phyloP scores from a whole-genome alignment of 2,888 invertebrate genomes.

The Amorpha juglandis region DNA sequence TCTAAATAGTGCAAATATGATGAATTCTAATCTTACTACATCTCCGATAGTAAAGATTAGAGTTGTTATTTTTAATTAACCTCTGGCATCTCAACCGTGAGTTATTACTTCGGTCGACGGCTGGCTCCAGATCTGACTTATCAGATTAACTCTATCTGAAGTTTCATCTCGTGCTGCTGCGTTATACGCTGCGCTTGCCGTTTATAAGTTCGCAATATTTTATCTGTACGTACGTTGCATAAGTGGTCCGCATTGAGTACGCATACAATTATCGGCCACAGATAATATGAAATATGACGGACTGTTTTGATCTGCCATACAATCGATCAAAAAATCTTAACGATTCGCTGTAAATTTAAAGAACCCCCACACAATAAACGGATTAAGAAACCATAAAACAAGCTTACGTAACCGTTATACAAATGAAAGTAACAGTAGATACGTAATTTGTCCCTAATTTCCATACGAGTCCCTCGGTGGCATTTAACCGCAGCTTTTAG shows the following conservation, averaged over 20 bases:
- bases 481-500: constrained; percentile 73
- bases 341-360: constrained; percentile 56
- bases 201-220: constrained; percentile 80
- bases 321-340: constrained; percentile 48
- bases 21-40: constrained; percentile 68
- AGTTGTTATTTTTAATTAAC: constrained; percentile 84
- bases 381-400: constrained; percentile 70
- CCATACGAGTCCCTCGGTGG: constrained; percentile 73
- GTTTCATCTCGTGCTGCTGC: constrained; percentile 69
- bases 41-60: constrained; percentile 75
- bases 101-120: constrained; percentile 78
- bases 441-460: constrained; percentile 82
- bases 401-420: constrained; percentile 72
- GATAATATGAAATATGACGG: constrained; percentile 64
- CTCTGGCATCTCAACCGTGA: constrained; percentile 78
- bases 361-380: constrained; percentile 62
- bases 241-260: constrained; percentile 61
- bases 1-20: constrained; percentile 60
- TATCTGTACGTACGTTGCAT: constrained; percentile 61
- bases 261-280: constrained; percentile 69
- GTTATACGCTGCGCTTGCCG: constrained; percentile 49
- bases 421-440: constrained; percentile 77
- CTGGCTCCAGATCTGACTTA: constrained; percentile 80
- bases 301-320: constrained; percentile 66
- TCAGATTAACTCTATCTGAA: constrained; percentile 81